Evolutionary conservation across 2,797 vertebrate genomes (phyloP).

Genomic region (Eulemur albifrons): DNA sequence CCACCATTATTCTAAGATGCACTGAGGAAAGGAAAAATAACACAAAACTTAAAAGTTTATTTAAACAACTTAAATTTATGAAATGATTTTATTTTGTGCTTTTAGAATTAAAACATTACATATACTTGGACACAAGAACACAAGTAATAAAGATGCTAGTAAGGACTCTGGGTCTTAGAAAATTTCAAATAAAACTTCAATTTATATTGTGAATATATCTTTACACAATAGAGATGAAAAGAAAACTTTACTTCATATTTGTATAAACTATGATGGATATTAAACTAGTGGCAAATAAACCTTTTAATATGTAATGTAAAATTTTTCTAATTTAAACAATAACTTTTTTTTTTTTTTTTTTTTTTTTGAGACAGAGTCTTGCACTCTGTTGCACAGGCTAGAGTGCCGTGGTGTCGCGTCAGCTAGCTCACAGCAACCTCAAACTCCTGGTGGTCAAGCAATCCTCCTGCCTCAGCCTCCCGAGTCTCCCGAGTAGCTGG

Average conservation of each 20-base stretch:
- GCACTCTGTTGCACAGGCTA: too few species aligned
- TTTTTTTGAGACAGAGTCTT: too few species aligned
- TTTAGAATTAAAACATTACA: slow-evolving; percentile 24
- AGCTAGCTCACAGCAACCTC: too few species aligned
- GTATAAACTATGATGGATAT: neutral
- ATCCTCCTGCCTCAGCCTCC: too few species aligned
- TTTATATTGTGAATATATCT: neutral
- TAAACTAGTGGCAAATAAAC: neutral
- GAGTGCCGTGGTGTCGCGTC: too few species aligned
- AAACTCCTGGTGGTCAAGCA: too few species aligned
- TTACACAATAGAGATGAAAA: slow-evolving; percentile 19
- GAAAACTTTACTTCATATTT: slow-evolving; percentile 1
- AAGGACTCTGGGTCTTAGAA: neutral
- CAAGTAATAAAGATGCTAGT: neutral
- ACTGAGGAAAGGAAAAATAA: neutral
- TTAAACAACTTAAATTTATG: neutral
- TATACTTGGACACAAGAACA: neutral
- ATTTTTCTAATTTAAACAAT: neutral
- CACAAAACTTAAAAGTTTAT: slow-evolving; percentile 15
- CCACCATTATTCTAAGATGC: slow-evolving; percentile 24
- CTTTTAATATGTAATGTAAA: neutral
- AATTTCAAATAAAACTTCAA: neutral
- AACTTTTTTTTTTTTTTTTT: too few species aligned
- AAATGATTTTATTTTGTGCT: slow-evolving; percentile 18
- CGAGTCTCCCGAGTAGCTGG: too few species aligned